Base-by-base conservation (phyloP, 2,797 vertebrate genomes). In the Buphagus erythrorhynchus region DNA sequence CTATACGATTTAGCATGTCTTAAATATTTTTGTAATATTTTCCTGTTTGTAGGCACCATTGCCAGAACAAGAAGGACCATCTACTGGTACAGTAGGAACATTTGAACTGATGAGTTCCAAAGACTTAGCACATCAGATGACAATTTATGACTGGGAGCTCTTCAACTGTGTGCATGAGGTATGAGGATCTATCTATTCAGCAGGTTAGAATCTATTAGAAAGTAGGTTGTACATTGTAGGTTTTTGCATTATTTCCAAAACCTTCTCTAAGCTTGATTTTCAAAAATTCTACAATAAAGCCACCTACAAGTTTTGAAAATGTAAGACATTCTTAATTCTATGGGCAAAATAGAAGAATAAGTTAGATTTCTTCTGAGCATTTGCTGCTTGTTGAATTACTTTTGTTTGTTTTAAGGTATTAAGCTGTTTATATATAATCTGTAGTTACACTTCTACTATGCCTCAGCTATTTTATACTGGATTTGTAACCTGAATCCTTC, bases 91-190 rank as follows among this genome's bases (percentile, higher is more conserved):
- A 25, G 94, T 99, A 92, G 97, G 98, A 95, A 99, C 98, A 5
- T 99, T 99, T 76, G 99, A 99, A 97, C 95, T 99, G 96, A 99
- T 99, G 99, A 99, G 99, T 97, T 99, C 99, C 16, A 99, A 99
- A 97, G 99, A 99, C 81, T 98, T 99, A 95, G 99, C 99, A 13
- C 99, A 99, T 95, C 99, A 99, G 95, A 99, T 99, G 99, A 99
- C 99, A 16, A 97, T 99, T 81, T 99, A 99, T 52, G 99, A 99
- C 87, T 99, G 99, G 99, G 99, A 99, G 81, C 99, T 99, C 94
- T 99, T 99, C 98, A 98, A 99, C 98, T 99, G 99, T 79, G 99
- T 99, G 12, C 99, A 99, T 81, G 99, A 99, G 99, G 99, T 99
- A 98, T 88, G 93, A 80, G 24, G 10, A 51, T 66, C 42, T 29